Evolutionary conservation across 2,888 invertebrate genomes (phyloP).

Genomic region (Tortricodes alternella): DNA sequence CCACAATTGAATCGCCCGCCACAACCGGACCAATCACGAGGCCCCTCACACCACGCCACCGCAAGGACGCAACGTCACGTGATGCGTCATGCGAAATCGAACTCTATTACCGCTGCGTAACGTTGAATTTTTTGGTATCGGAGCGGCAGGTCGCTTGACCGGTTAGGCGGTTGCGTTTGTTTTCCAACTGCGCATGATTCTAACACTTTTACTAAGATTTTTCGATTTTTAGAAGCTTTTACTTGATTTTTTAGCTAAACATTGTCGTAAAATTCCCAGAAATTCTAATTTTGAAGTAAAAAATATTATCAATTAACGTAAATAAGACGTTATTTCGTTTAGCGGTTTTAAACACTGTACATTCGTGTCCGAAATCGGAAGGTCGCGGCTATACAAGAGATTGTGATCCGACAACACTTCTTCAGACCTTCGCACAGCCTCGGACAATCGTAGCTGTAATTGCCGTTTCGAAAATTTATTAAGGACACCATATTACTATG

Average conservation of each 20-base stretch:
- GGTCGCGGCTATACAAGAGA: constrained; percentile 50
- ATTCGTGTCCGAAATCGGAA: constrained; percentile 38
- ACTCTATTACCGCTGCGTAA: constrained; percentile 41
- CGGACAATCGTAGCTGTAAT: constrained; percentile 32
- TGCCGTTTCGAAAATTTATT: constrained; percentile 27
- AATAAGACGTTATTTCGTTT: background rate
- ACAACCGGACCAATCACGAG: constrained; percentile 57
- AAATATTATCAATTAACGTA: background rate
- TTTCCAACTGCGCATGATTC: constrained; percentile 37
- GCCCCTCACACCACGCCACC: constrained; percentile 51
- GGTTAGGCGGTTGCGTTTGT: constrained; percentile 42
- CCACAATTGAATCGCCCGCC: constrained; percentile 75
- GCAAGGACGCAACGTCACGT: constrained; percentile 63
- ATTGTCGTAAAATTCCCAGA: background rate
- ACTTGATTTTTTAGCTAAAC: background rate
- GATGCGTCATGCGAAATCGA: constrained; percentile 47
- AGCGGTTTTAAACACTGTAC: constrained; percentile 16
- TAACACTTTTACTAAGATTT: background rate
- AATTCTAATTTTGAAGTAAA: no score
- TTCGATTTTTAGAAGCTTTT: background rate
- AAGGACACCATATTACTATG: constrained; percentile 17
- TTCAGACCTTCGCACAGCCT: constrained; percentile 52
- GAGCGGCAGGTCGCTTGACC: constrained; percentile 37
- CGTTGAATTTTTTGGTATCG: constrained; percentile 34
- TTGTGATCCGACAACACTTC: constrained; percentile 56